Conservation (phyloP, 2,888 invertebrate species). For the Heliothis peltigera region DNA sequence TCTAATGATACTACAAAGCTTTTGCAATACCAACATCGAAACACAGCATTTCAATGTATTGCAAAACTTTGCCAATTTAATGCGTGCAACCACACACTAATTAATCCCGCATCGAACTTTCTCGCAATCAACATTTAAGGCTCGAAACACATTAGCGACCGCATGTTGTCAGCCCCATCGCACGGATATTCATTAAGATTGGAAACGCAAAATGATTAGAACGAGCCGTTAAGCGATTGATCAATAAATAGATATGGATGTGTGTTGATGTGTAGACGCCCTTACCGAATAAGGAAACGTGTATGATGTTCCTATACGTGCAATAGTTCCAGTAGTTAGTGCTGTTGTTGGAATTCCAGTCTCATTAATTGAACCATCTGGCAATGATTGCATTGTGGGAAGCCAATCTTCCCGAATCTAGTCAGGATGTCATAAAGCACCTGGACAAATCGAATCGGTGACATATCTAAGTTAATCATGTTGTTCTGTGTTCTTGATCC, state of each 20-base stretch:
- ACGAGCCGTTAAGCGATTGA: slow-evolving; percentile 68
- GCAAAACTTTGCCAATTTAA: slow-evolving; percentile 13
- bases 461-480: no score
- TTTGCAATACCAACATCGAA: background rate
- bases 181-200: slow-evolving; percentile 79
- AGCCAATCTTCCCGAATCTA: no score
- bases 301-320: slow-evolving; percentile 21
- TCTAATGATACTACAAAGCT: no score
- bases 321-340: background rate
- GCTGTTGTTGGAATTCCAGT: background rate
- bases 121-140: slow-evolving; percentile 19
- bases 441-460: no score
- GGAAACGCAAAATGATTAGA: slow-evolving; percentile 70
- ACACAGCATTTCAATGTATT: background rate
- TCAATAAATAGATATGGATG: slow-evolving; percentile 74
- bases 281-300: slow-evolving; percentile 61
- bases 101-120: slow-evolving; percentile 41
- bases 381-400: no score
- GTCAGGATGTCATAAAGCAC: no score
- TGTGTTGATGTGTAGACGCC: slow-evolving; percentile 70
- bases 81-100: slow-evolving; percentile 23
- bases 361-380: no score
- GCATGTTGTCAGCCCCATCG: slow-evolving; percentile 59
- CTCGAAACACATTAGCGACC: slow-evolving; percentile 40
- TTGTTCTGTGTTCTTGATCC: no score